phyloP scores from a whole-genome alignment of 2,888 invertebrate genomes.

The Anarsia innoxiella region DNA sequence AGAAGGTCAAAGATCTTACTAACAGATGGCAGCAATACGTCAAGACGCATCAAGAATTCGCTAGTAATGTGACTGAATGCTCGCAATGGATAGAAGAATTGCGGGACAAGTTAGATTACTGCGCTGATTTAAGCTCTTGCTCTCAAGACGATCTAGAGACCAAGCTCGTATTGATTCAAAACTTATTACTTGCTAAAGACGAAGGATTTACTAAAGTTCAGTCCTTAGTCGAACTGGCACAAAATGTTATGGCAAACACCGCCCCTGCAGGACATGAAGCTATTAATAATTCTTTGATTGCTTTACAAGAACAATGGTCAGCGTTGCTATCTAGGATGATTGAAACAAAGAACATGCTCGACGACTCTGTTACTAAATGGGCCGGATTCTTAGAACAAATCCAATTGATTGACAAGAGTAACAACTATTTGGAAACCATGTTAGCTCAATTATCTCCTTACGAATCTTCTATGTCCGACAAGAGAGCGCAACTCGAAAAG shows the following conservation, averaged over 20 bases:
- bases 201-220: constrained; percentile 94
- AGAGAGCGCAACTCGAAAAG: constrained; percentile 88
- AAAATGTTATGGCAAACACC: constrained; percentile 92
- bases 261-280: constrained; percentile 90
- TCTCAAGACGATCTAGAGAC: constrained; percentile 90
- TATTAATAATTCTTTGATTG: constrained; percentile 87
- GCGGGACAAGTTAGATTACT: constrained; percentile 88
- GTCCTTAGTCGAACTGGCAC: constrained; percentile 91
- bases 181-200: constrained; percentile 91
- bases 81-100: constrained; percentile 89
- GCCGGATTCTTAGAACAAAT: constrained; percentile 92
- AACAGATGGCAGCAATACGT: constrained; percentile 95
- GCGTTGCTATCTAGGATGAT: constrained; percentile 89
- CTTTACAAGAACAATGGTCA: constrained; percentile 94
- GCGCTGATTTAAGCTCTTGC: constrained; percentile 86
- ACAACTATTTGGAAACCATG: constrained; percentile 84
- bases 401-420: constrained; percentile 87
- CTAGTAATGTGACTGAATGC: constrained; percentile 85
- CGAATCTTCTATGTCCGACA: constrained; percentile 89
- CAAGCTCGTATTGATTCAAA: constrained; percentile 89
- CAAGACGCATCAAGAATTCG: constrained; percentile 89
- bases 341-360: constrained; percentile 90
- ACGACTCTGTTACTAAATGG: constrained; percentile 94
- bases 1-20: constrained; percentile 93
- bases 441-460: constrained; percentile 83